Conservation (phyloP, 2,797 vertebrate species). For the Epinephelus awoara region DNA sequence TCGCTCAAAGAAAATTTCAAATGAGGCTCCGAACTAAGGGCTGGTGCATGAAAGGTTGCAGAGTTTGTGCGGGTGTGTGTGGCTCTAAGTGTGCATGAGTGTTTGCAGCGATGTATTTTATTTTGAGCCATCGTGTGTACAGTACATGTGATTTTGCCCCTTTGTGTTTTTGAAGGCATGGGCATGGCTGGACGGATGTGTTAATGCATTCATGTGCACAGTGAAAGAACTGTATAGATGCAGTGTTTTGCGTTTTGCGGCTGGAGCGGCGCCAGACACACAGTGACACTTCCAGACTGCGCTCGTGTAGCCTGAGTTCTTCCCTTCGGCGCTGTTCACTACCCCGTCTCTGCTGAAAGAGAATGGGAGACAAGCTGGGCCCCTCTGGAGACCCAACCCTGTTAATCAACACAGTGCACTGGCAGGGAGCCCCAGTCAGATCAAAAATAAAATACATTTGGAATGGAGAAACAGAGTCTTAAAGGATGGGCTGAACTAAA, state of each 20-base stretch:
- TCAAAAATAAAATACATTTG: constrained; percentile 85
- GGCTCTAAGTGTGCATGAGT: constrained; percentile 6
- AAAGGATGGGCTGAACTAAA: constrained; percentile 72
- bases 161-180: constrained; percentile 28
- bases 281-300: constrained; percentile 72
- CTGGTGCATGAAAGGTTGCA: constrained; percentile 75
- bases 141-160: constrained; percentile 42
- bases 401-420: constrained; percentile 88
- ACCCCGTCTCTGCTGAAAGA: constrained; percentile 83
- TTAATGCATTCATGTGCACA: constrained; percentile 53
- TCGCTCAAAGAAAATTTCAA: constrained; percentile 90
- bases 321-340: constrained; percentile 71
- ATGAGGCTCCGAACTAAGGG: constrained; percentile 82
- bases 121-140: constrained; percentile 24
- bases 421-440: constrained; percentile 83
- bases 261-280: constrained; percentile 63
- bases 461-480: constrained; percentile 70
- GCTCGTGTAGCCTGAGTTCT: constrained; percentile 67
- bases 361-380: constrained; percentile 86
- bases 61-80: constrained; percentile 49
- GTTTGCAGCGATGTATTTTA: constrained; percentile 29
- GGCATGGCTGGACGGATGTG: constrained; percentile 33
- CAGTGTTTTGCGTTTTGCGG: constrained; percentile 60
- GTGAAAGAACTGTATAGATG: constrained; percentile 48
- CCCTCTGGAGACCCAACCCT: constrained; percentile 84